phyloP scores from a whole-genome alignment of 2,797 vertebrate genomes.

The Enteromius thamalakanensis region DNA sequence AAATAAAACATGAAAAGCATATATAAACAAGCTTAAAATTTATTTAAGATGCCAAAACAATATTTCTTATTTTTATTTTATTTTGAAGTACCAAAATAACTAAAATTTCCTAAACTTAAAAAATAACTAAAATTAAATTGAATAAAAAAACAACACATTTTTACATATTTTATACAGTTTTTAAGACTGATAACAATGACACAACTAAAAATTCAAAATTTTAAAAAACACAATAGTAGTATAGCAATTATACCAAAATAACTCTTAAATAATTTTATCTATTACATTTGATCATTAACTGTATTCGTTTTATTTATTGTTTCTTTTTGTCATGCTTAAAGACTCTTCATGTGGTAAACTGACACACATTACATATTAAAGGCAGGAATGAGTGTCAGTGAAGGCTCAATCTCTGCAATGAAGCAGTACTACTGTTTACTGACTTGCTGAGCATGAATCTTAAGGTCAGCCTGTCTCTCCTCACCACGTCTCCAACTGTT shows the following conservation, averaged over 20 bases:
- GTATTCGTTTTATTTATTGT: not conserved
- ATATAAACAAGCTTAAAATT: not conserved
- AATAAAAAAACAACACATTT: not conserved
- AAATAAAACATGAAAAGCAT: not conserved
- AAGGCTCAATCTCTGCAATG: not conserved
- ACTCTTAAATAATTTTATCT: not conserved
- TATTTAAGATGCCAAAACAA: not conserved
- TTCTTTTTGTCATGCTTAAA: not conserved
- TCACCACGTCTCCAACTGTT: slow-evolving; percentile 24
- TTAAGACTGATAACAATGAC: not conserved
- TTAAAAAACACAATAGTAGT: not conserved
- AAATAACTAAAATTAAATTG: not conserved
- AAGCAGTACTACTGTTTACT: slow-evolving; percentile 28
- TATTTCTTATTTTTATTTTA: not conserved
- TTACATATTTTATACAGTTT: not conserved
- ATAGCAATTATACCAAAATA: not conserved
- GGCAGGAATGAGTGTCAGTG: not conserved
- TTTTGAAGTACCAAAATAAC: not conserved
- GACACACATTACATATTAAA: not conserved
- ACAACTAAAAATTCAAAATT: not conserved
- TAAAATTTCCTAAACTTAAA: not conserved
- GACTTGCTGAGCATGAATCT: slow-evolving; percentile 32
- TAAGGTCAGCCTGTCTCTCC: slow-evolving; percentile 32
- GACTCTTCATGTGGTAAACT: not conserved
- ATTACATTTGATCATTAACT: not conserved